Conservation (phyloP, 2,113 vertebrate species). For the Athene cunicularia region DNA sequence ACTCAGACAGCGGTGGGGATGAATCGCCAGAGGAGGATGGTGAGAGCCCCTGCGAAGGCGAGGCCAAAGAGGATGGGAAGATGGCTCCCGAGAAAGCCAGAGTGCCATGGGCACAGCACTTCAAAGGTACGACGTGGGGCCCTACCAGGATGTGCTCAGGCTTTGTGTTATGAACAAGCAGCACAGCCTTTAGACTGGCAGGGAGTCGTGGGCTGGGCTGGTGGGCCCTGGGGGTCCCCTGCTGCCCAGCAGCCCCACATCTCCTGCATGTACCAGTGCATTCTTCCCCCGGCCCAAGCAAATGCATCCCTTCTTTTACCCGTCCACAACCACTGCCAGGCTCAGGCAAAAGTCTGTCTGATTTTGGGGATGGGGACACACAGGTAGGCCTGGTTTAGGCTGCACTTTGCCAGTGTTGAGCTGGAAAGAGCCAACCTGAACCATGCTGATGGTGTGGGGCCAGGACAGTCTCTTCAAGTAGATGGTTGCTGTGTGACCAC, state of each 20-base stretch:
- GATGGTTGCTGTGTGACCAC: not conserved
- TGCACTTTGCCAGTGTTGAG: not conserved
- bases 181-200: not conserved
- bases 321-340: rapidly evolving
- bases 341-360: not conserved
- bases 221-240: not conserved
- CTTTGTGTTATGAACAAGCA: not conserved
- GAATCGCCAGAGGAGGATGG: not conserved
- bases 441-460: not conserved
- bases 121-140: conserved; percentile 55
- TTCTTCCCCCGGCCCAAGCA: not conserved
- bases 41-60: rapidly evolving
- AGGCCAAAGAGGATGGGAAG: conserved; percentile 8
- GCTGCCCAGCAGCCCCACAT: not conserved
- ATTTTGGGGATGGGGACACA: rapidly evolving
- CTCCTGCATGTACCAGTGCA: not conserved
- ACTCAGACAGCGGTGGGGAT: not conserved
- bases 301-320: rapidly evolving
- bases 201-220: not conserved
- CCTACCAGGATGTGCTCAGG: rapidly evolving
- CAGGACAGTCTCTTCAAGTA: not conserved
- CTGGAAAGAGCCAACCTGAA: not conserved
- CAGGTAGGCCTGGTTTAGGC: not conserved
- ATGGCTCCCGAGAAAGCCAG: not conserved
- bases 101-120: not conserved